Percentiles rank a stretch among this genome's conserved stretches.
Conservation (phyloP, 1,140 invertebrate genomes). For the Nasonia vitripennis region DNA sequence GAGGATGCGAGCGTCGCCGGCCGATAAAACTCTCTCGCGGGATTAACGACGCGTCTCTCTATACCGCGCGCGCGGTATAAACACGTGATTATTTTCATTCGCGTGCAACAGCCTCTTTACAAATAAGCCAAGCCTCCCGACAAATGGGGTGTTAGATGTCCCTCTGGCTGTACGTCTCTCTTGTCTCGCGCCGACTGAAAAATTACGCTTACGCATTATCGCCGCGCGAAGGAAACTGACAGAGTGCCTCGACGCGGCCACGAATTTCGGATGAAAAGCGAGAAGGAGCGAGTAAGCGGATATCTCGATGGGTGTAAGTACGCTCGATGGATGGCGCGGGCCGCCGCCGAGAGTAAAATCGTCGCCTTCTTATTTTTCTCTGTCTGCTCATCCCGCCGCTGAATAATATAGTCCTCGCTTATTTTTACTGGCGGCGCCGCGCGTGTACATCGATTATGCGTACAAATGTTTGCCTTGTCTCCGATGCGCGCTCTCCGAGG, state of each 20-base stretch:
- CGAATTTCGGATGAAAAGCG: not conserved
- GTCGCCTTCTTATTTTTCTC: slow-evolving; percentile 1
- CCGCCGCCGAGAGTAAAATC: slow-evolving; percentile 37
- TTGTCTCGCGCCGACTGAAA: not conserved
- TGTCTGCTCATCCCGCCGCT: not conserved
- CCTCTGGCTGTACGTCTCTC: slow-evolving; percentile 17
- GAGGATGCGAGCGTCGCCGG: not conserved
- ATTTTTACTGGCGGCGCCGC: not conserved
- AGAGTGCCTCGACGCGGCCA: not conserved
- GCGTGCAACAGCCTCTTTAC: slow-evolving; percentile 30
- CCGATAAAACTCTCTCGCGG: slow-evolving; percentile 8
- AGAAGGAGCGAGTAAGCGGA: slow-evolving; percentile 23
- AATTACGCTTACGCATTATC: slow-evolving; percentile 1
- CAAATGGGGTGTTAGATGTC: slow-evolving; percentile 60
- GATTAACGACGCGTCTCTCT: slow-evolving; percentile 53
- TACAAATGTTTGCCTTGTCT: not conserved
- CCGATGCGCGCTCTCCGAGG: not conserved
- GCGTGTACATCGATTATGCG: not conserved
- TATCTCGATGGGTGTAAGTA: slow-evolving; percentile 5
- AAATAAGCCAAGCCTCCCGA: slow-evolving; percentile 26
- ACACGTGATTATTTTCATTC: slow-evolving; percentile 58
- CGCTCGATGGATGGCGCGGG: not conserved
- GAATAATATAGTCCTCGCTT: not conserved
- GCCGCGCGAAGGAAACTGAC: not conserved
- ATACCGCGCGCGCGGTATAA: slow-evolving; percentile 31